phyloP scores from a whole-genome alignment of 2,888 invertebrate species.

The Melinaea menophilus region DNA sequence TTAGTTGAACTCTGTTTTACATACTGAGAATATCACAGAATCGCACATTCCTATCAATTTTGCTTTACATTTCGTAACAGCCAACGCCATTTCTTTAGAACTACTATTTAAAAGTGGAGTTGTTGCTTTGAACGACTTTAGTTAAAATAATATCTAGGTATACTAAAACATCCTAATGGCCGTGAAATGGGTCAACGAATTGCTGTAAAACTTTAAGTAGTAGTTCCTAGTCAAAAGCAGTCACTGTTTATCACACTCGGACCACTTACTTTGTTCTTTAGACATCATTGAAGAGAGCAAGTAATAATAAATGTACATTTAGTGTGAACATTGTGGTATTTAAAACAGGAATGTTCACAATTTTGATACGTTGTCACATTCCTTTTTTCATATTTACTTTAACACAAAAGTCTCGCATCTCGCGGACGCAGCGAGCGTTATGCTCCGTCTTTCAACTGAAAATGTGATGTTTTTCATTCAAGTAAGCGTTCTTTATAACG shows the following conservation, averaged over 20 bases:
- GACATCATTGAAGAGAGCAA: too few species aligned
- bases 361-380: background rate
- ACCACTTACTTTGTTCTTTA: too few species aligned
- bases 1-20: constrained; percentile 42
- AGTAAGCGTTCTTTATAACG: constrained; percentile 22
- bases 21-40: constrained; percentile 50
- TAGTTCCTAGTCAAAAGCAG: too few species aligned
- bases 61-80: constrained; percentile 30
- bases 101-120: background rate
- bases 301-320: too few species aligned
- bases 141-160: too few species aligned
- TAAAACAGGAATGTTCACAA: background rate
- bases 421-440: background rate
- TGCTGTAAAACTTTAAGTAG: too few species aligned
- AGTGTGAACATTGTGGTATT: too few species aligned
- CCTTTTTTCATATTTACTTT: constrained; percentile 5
- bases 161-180: too few species aligned
- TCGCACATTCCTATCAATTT: constrained; percentile 55
- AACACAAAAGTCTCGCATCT: constrained; percentile 4
- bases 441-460: constrained; percentile 21
- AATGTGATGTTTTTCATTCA: constrained; percentile 19
- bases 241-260: too few species aligned
- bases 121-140: background rate
- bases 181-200: too few species aligned
- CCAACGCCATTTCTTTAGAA: constrained; percentile 3